Base-by-base conservation (phyloP, 1,140 invertebrate genomes). In the Achatina immaculata region DNA sequence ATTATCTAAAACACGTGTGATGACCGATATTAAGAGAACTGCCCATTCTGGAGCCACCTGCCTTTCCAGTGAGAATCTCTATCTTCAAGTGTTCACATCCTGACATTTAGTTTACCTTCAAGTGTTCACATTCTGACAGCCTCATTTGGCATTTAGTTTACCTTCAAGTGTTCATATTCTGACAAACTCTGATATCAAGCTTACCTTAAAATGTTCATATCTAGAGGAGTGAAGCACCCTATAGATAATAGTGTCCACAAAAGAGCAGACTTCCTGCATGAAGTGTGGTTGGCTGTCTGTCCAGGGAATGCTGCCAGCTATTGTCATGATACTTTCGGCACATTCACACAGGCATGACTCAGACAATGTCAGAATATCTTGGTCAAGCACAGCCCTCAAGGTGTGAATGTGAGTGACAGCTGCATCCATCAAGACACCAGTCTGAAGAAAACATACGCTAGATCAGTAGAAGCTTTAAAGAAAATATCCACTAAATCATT, bases 191-290 rank as follows among this genome's bases (percentile, higher is more conserved):
- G n/a, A n/a, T n/a, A n/a, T n/a, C n/a, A 40, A 36, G 40, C 74
- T 65, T 76, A 76, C 74, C 1, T 36, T 16, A 40, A 24, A 36
- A 4, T 36, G 48, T 38, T 36, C 74, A 62, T 38, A 38, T 11
- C 36, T 58, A 62, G 74, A 40, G 4, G 74, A 24, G 28, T 62
- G 74, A 1, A 65, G 1, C 31, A 76, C 16, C 55, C 62, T 55
- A 21, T 38, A 6, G 11, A 76, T 62, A 43, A 76, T 62, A 36
- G 19, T 19, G 16, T 76, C 74, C 7, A 76, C 74, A 6, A 76
- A 31, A 4, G 7, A 16, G 36, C 74, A 76, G 3, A 76, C 74
- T 62, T 62, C 48, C 34, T 45, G n/a, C 74, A 76, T 76, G n/a
- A 76, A 76, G 14, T 55, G 34, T 24, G 31, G 31, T 31, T n/a